Base-by-base conservation (phyloP, 1,140 invertebrate genomes). In the Trichonephila clavipes region DNA sequence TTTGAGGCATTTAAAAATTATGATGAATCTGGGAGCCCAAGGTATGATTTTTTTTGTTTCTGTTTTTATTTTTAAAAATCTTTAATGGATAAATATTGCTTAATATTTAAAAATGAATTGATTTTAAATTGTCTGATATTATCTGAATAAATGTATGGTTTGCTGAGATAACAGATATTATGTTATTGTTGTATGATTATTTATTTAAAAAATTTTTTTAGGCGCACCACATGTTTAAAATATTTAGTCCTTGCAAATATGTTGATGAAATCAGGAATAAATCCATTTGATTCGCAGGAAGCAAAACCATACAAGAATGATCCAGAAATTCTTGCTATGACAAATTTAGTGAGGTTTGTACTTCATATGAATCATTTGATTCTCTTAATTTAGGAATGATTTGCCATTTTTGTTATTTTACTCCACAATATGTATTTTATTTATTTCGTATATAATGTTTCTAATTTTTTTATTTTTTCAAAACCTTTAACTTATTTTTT, bases 1-100 rank as follows among this genome's bases (percentile, higher is more conserved):
- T 99, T 99, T 96, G 99, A 99, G 96, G 99, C 99, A 5, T 99
- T 99, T 96, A 99, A 99, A 96, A 99, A 99, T 96, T 99, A 99
- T 96, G 99, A 99, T 97, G 99, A 99, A 96, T 99, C 99, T 66
- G 99, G 99, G n/a, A 99, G 98, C 95, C 98, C 99, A 66, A 96
- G 99, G 94, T 94, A 87, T 44, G 40, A 0, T 28, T 21, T 69
- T 24, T 10, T 69, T 69, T 66, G 2, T 10, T 7, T 51, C 10
- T 51, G 51, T 5, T 51, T 51, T 51, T 51, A 51, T 3, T 51
- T 51, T 51, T 51, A 51, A 51, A 51, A 51, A 10, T 51, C 7
- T 51, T 51, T 7, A 12, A 51, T 51, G 51, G 10, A 51, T 51
- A 5, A 51, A 10, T 51, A 51, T 51, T 51, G 51, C 7, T 7